phyloP scores from a whole-genome alignment of 2,797 vertebrate genomes.

The Morelia viridis region DNA sequence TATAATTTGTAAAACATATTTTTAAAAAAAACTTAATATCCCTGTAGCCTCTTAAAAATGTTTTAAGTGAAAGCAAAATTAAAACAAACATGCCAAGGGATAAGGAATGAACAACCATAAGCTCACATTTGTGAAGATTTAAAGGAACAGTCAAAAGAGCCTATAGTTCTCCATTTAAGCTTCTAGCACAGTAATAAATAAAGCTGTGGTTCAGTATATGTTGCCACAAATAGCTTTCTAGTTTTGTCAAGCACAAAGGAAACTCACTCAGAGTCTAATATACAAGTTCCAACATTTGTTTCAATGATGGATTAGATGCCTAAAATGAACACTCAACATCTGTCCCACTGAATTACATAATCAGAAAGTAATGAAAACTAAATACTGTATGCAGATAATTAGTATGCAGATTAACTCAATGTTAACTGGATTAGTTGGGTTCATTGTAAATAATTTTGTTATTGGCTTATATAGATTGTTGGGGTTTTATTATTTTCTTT shows the following conservation, averaged over 20 bases:
- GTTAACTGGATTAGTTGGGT: not conserved
- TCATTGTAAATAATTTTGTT: not conserved
- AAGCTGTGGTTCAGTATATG: not conserved
- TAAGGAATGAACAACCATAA: not conserved
- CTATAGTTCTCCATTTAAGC: not conserved
- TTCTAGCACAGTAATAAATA: slow-evolving; percentile 12
- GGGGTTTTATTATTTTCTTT: not conserved
- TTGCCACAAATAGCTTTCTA: slow-evolving; percentile 13
- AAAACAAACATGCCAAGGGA: not conserved
- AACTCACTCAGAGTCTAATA: slow-evolving; percentile 7
- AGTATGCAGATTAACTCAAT: not conserved
- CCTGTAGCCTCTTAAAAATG: slow-evolving; percentile 2
- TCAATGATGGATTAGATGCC: not conserved
- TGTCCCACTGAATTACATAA: slow-evolving; percentile 11
- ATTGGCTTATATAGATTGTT: not conserved
- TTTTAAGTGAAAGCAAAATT: slow-evolving; percentile 22
- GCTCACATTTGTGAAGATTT: not conserved
- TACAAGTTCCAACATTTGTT: not conserved
- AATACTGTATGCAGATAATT: not conserved
- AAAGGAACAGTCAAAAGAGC: not conserved
- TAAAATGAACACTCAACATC: slow-evolving; percentile 12
- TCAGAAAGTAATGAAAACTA: not conserved
- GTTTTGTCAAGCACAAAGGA: slow-evolving; percentile 17
- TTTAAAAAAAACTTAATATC: not conserved
- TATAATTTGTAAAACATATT: not conserved